Evolutionary conservation across 2,797 vertebrate genomes (phyloP), one percentile per base, ranked within the genome.

Genomic region (Silurus aristotelis): DNA sequence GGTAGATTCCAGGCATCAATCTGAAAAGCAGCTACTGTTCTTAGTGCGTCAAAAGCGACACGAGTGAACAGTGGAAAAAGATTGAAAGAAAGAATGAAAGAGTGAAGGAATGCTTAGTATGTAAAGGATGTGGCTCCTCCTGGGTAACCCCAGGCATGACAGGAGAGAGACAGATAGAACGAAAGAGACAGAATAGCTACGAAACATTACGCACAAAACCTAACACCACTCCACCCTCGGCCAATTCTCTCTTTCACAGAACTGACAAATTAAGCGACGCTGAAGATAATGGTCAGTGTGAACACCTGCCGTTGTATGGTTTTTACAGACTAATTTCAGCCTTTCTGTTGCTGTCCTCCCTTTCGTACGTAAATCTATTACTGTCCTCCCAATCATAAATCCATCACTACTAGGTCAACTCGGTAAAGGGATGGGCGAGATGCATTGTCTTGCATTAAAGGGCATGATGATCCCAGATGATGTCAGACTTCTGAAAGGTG

Each of bases 21-120:
- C 79, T 72, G 85, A 73, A 82, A 61, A 13, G 25, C 71, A 80
- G 55, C 87, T 89, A 70, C 84, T 87, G 84, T 87, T 89, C 85
- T 88, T 89, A 89, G 72, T 88, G 89, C 25, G 87, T 80, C 83
- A 89, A 88, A 89, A 77, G 87, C 78, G 88, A 82, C 89, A 90
- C 48, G 60, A 78, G 58, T 31, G 60, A 77, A 46, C 56, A 48
- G 76, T 20, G 15, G 61, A 89, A 88, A 92, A 81, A 87, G 66
- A 75, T 43, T 25, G 25, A 63, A 25, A 82, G 38, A 52, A 7
- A 86, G 72, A 89, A 89, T 91, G 90, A 91, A 83, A 91, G 92
- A 88, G 87, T 78, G 86, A 80, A 85, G 90, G 95, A 95, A 95
- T 94, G 92, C 91, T 89, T 82, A 92, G 94, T 93, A 95, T 95